Evolutionary conservation across 2,888 invertebrate species (phyloP), one percentile per base, ranked within the genome.

Genomic region (Eupithecia dodoneata): DNA sequence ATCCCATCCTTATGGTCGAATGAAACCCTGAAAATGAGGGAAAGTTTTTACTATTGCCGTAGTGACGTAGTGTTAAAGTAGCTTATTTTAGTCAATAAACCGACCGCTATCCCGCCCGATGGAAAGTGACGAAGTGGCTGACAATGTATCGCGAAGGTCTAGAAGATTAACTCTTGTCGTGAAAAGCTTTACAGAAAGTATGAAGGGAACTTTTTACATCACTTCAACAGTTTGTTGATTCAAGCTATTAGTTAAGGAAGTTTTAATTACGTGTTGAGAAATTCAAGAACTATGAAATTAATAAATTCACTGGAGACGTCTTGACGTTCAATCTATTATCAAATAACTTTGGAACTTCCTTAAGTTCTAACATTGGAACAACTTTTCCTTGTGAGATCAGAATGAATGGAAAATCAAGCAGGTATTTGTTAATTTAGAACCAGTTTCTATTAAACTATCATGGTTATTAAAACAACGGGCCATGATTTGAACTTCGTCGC

Each of bases 321-420:
- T 42, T 12, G 47, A 30, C 63, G 18, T 72, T 44, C 55, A 55
- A 45, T 69, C 47, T 70, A 70, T 70, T 47, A 73, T 52, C 52
- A 73, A 73, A 73, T 73, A 42, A 73, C 66, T 67, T 73, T 73
- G 52, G 47, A 45, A 52, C 41, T 67, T 66, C n/a, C 73, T 5
- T 13, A 42, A 67, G 45, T 67, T 66, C 18, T 42, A 47, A 42
- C 67, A 9, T 69, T 69, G 10, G 49, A 44, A 44, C 30, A 45
- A 69, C 45, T 70, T 70, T 70, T 45, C 44, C 47, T 70, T 70
- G 47, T 49, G 18, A 47, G 47, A 12, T 45, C n/a, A 45, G 13
- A 49, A 70, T 30, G 10, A 12, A 47, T 18, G 45, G 47, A 12
- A 47, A 63, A 63, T 44, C n/a, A n/a, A n/a, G 45, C n/a, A 42